Percentiles rank a stretch among this genome's conserved stretches.
These are phyloP conservation scores for Calameuta filiformis DNA, from an alignment of 2,888 invertebrate species.

Conservation along the genomic window DNA sequence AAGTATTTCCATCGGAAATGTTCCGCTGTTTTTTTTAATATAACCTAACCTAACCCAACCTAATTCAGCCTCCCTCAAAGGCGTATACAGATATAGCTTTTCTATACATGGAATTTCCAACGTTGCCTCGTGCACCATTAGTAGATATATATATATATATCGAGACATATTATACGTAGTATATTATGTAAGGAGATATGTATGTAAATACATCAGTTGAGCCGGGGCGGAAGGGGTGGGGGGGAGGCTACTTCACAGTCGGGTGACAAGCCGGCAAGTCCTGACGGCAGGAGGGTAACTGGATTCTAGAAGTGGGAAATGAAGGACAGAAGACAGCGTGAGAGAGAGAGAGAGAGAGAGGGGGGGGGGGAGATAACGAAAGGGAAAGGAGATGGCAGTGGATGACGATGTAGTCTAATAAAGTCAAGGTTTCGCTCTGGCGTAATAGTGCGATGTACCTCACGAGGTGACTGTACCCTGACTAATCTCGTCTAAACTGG, in stretches of 20 bases:
- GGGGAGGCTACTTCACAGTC: not conserved
- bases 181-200: not conserved
- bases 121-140: not conserved
- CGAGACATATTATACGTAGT: not conserved
- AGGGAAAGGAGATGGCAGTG: conserved; percentile 37
- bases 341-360: not conserved
- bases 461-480: conserved; percentile 38
- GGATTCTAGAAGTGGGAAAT: not conserved
- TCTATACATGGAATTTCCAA: not conserved
- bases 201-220: not conserved
- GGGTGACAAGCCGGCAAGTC: not conserved
- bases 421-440: conserved; percentile 55
- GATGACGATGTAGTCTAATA: conserved; percentile 41
- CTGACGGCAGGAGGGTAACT: not conserved
- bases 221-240: not conserved
- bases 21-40: not conserved
- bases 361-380: conserved; percentile 18
- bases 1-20: not conserved
- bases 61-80: not conserved
- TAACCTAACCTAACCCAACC: not conserved
- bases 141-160: not conserved
- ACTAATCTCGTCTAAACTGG: conserved; percentile 9
- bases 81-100: not conserved
- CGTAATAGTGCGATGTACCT: conserved; percentile 45
- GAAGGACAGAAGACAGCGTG: not conserved